Evolutionary conservation across 2,888 invertebrate species (phyloP).

Genomic region (Hanleya hanleyi): DNA sequence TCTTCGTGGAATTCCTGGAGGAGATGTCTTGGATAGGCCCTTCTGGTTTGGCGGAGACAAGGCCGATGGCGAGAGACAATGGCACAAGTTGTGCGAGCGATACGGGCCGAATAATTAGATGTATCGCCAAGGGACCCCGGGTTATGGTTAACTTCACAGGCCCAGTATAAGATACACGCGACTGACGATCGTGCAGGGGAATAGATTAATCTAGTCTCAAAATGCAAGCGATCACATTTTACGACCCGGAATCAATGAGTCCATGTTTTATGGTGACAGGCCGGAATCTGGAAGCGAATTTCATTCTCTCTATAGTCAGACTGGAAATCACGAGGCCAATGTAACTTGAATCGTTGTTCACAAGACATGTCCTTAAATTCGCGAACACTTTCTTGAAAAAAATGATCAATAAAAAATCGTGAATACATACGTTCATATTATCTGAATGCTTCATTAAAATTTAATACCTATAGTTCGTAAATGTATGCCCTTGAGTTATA

Average conservation of each 20-base stretch:
- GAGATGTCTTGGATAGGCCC: background rate
- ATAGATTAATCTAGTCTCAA: constrained; percentile 9
- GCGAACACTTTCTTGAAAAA: too few species aligned
- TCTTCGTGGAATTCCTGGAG: background rate
- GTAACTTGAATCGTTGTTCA: too few species aligned
- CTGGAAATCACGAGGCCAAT: too few species aligned
- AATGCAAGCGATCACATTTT: constrained; percentile 9
- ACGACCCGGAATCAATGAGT: constrained; percentile 1
- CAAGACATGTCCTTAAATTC: too few species aligned
- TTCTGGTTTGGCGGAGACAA: background rate
- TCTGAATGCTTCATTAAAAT: too few species aligned
- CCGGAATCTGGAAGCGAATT: background rate
- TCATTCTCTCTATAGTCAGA: too few species aligned
- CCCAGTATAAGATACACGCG: background rate
- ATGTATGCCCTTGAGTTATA: too few species aligned
- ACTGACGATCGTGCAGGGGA: background rate
- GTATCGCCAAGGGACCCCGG: background rate
- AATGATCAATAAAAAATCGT: too few species aligned
- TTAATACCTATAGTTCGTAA: too few species aligned
- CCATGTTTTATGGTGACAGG: background rate
- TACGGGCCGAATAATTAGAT: background rate
- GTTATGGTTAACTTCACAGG: background rate
- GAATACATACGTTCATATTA: too few species aligned
- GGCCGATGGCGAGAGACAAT: background rate
- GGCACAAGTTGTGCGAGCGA: background rate